Conservation (phyloP, 2,797 vertebrate species). For the Heliangelus exortis region DNA sequence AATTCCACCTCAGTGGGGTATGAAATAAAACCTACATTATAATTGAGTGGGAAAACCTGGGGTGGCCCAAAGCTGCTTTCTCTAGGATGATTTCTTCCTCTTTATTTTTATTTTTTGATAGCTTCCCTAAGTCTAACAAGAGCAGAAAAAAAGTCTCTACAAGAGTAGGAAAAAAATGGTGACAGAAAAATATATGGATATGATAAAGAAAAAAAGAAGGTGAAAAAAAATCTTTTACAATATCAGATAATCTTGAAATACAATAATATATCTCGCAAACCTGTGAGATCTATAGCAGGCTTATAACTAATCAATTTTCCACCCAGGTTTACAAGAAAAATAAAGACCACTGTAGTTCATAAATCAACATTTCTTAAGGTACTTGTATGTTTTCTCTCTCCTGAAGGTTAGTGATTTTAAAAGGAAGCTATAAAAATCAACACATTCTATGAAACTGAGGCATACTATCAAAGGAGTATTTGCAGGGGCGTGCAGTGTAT, state of each 20-base stretch:
- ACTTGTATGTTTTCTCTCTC: slow-evolving; percentile 18
- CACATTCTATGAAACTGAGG: not conserved
- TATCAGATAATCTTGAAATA: slow-evolving; percentile 68
- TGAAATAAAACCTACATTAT: slow-evolving; percentile 68
- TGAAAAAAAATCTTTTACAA: slow-evolving; percentile 32
- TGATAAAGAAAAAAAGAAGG: not conserved
- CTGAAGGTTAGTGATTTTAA: slow-evolving; percentile 42
- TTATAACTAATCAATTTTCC: slow-evolving; percentile 74
- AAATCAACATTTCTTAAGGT: slow-evolving; percentile 70
- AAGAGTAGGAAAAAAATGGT: slow-evolving; percentile 20
- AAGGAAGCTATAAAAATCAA: slow-evolving; percentile 45
- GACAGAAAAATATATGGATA: slow-evolving; percentile 60
- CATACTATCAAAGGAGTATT: not conserved
- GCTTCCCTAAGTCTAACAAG: slow-evolving; percentile 56
- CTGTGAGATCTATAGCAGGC: slow-evolving; percentile 56
- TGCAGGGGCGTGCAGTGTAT: not conserved
- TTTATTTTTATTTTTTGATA: slow-evolving; percentile 66
- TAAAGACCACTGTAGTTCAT: slow-evolving; percentile 58
- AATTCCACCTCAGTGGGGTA: slow-evolving; percentile 71
- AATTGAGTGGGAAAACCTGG: slow-evolving; percentile 72
- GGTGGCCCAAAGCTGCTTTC: slow-evolving; percentile 79
- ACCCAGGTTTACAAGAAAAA: slow-evolving; percentile 69
- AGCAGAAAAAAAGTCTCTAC: not conserved
- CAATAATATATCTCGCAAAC: slow-evolving; percentile 69
- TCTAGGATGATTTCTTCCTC: slow-evolving; percentile 79